Evolutionary conservation across 2,888 invertebrate genomes (phyloP), one percentile per base, ranked within the genome.

Genomic region (Bimastos eiseni): DNA sequence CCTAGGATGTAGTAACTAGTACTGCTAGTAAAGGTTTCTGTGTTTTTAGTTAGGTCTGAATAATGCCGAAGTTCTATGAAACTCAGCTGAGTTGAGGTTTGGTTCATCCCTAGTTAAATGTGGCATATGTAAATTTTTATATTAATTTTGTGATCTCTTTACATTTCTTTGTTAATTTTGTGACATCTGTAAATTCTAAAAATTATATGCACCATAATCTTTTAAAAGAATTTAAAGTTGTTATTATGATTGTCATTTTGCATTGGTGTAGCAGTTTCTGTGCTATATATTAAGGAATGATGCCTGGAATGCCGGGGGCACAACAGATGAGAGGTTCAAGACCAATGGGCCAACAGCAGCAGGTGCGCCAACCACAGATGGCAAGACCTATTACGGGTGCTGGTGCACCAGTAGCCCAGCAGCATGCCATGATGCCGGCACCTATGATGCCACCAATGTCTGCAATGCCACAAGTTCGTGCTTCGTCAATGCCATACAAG

Each of bases 331-430:
- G 86, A 86, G 36, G 37, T 24, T 24, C 34, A 3, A 19, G 86
- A 24, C 86, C 86, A 34, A 33, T 86, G 86, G 86, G n/a, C 37
- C 70, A 30, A n/a, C 86, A 34, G 36, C 86, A 86, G 36, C 93
- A 55, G 92, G 92, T 36, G 92, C 93, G 92, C 36, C 90, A 92
- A 41, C 91, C 97, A 70, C 93, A 93, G 92, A 94, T 93, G 90
- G 97, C 97, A 90, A 96, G 98, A 94, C 98, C 98, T 88, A 98
- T 98, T 93, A 98, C 98, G 91, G 98, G 96, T 93, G 95, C 95
- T 36, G 90, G 89, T 49, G 89, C 90, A 36, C 84, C 83, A 37
- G 86, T 86, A 24, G 86, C 36, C 36, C 86, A 86, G 24, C 86
- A 86, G 34, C 86, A 86, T 86, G 34, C 86, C 36, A 86, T 86